Percentiles rank a stretch among this genome's conserved stretches.
Conservation (phyloP, 2,797 vertebrate genomes). For the Neosalanx taihuensis region DNA sequence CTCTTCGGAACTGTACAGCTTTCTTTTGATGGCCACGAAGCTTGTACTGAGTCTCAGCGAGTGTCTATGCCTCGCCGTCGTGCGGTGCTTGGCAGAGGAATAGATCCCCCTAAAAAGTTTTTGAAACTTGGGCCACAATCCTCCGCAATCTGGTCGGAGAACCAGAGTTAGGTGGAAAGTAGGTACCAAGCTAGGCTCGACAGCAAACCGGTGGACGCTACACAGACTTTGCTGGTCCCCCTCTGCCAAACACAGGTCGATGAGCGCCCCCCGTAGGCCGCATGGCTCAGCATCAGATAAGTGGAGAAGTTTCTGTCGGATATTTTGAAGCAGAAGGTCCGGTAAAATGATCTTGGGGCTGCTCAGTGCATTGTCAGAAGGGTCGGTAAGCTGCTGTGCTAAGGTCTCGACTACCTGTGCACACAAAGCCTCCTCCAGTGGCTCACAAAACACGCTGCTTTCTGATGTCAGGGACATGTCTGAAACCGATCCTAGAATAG, state of each 20-base stretch:
- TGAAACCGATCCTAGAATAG: conserved; percentile 73
- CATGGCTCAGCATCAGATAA: conserved; percentile 88
- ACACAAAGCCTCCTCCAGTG: conserved; percentile 86
- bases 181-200: conserved; percentile 82
- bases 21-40: conserved; percentile 91
- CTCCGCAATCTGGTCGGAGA: conserved; percentile 81
- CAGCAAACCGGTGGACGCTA: conserved; percentile 81
- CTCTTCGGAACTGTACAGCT: conserved; percentile 89
- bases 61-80: conserved; percentile 54
- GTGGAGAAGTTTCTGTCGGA: conserved; percentile 84
- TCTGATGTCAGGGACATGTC: conserved; percentile 79
- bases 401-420: conserved; percentile 75
- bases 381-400: conserved; percentile 72
- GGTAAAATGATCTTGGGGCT: conserved; percentile 82
- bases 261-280: conserved; percentile 87
- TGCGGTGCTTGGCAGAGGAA: conserved; percentile 53
- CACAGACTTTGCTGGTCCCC: conserved; percentile 70
- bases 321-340: conserved; percentile 74
- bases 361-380: conserved; percentile 66
- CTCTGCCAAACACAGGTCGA: conserved; percentile 87
- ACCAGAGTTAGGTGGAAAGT: conserved; percentile 92
- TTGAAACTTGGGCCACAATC: conserved; percentile 91
- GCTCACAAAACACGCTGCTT: conserved; percentile 75
- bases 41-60: conserved; percentile 78
- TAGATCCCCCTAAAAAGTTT: conserved; percentile 77